Percentiles rank a stretch among this genome's conserved stretches.
Conservation (phyloP, 2,888 invertebrate species). For the Ceraclea dissimilis region DNA sequence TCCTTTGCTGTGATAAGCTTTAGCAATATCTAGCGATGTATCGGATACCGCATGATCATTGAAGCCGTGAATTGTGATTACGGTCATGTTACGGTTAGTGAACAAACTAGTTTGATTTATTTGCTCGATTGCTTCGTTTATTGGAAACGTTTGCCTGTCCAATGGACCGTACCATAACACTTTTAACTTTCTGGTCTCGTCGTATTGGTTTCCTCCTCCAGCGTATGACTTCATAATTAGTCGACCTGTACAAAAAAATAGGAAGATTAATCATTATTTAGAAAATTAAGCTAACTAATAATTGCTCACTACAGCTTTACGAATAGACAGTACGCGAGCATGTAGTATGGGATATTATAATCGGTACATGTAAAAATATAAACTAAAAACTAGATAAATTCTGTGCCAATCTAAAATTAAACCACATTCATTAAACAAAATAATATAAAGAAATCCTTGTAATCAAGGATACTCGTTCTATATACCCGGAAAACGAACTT, state of each 20-base stretch:
- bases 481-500: no score
- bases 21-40: constrained; percentile 39
- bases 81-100: constrained; percentile 14
- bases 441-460: no score
- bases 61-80: constrained; percentile 42
- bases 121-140: constrained; percentile 36
- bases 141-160: constrained; percentile 34
- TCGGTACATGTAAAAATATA: no score
- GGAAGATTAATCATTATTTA: no score
- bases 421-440: no score
- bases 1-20: constrained; percentile 41
- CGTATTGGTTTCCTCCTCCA: constrained; percentile 34
- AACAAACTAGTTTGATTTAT: constrained; percentile 9
- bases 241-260: constrained; percentile 34
- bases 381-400: no score
- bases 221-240: constrained; percentile 39
- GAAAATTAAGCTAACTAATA: not conserved
- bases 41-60: constrained; percentile 42
- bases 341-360: no score
- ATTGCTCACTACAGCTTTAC: no score
- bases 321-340: no score
- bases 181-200: constrained; percentile 38
- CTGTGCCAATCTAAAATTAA: no score
- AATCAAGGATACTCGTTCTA: no score
- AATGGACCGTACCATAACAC: constrained; percentile 37